phyloP scores from a whole-genome alignment of 2,888 invertebrate species.

The Aspidiotus rigidus region DNA sequence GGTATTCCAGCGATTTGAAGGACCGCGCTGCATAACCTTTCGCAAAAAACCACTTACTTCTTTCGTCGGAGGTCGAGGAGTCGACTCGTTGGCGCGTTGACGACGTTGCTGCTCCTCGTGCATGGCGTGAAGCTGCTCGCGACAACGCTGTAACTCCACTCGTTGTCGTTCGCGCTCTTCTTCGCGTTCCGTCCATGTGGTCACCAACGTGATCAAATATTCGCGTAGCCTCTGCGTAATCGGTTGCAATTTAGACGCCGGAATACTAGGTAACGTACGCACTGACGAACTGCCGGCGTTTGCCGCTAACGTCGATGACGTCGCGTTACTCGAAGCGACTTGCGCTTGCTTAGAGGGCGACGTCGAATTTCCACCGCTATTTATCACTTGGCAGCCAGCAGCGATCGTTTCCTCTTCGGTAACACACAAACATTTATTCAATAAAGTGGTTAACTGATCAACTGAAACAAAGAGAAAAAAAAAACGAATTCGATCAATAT shows the following conservation, averaged over 20 bases:
- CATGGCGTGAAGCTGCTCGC: constrained; percentile 59
- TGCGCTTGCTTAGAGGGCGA: neutral
- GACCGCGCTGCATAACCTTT: no score
- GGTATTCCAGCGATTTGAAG: no score
- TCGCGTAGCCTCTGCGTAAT: constrained; percentile 56
- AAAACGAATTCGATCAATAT: no score
- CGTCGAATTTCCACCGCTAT: neutral
- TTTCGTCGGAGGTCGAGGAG: neutral
- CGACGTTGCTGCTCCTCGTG: constrained; percentile 40
- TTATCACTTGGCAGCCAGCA: constrained; percentile 43
- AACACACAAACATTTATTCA: constrained; percentile 51
- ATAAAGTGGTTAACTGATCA: constrained; percentile 49
- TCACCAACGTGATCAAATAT: constrained; percentile 62
- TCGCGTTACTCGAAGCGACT: constrained; percentile 41
- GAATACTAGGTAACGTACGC: constrained; percentile 49
- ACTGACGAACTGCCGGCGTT: constrained; percentile 39
- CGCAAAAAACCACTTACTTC: neutral
- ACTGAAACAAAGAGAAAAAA: constrained; percentile 42
- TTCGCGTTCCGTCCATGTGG: constrained; percentile 63
- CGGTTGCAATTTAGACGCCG: constrained; percentile 53
- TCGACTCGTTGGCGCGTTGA: constrained; percentile 18
- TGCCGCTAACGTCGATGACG: constrained; percentile 41
- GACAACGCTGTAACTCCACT: constrained; percentile 59
- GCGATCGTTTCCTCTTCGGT: constrained; percentile 50
- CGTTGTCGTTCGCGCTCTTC: constrained; percentile 64